Evolutionary conservation across 1,140 invertebrate genomes (phyloP), one percentile per base, ranked within the genome.

Genomic region (Bombus consobrinus): DNA sequence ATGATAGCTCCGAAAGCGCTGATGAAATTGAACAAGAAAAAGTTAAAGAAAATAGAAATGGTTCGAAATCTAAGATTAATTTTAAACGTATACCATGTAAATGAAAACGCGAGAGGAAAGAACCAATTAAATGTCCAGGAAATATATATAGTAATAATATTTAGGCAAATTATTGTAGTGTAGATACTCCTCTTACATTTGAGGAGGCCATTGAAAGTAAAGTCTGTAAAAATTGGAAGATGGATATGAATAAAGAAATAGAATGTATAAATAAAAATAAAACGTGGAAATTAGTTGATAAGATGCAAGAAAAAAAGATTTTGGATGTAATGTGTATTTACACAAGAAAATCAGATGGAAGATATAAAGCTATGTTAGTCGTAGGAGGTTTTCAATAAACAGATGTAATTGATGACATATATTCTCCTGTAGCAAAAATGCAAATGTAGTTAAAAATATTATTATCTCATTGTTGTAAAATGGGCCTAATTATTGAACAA

Each of bases 251-350:
- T 25, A 37, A 69, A 39, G 68, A 41, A 71, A 71, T 71, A 28
- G 12, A 3, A 43, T 2, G 37, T 39, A 0, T 39, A 39, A 25
- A 39, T 25, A 28, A 37, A 37, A 73, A 39, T 66, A 66, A 66
- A 66, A 34, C 64, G 12, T 66, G 64, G 13, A 4, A 18, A 34
- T 34, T 66, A 34, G 13, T 34, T 15, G 64, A 66, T 34, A 66
- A 32, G 13, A 13, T 1, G 0, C 12, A 62, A 64, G 80, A 13
- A 13, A 43, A 41, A 3, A 43, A 43, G 41, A 8, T 82, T 1
- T 3, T 82, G 25, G 59, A 74, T 32, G 71, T 82, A 12, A 82
- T 37, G 8, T 74, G 71, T 18, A 43, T 82, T 10, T 82, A 47
- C 41, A 74, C 25, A 28, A 82, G 18, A 18, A 82, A 82, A 64